phyloP scores from a whole-genome alignment of 2,113 vertebrate genomes.

The Paedocypris sp. region DNA sequence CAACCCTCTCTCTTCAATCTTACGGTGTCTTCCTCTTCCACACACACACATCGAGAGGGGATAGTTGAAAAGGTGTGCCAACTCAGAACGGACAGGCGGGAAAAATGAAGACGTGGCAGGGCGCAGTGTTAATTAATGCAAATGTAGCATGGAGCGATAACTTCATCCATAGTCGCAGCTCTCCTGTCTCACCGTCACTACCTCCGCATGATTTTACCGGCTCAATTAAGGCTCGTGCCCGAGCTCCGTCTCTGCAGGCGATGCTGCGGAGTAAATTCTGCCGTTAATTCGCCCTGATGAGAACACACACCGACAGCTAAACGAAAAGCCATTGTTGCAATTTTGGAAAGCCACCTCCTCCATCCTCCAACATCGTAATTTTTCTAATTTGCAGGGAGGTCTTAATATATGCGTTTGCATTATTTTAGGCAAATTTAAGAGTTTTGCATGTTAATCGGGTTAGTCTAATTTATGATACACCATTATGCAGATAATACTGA shows the following conservation, averaged over 20 bases:
- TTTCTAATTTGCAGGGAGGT: slow-evolving; percentile 47
- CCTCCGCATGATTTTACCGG: neutral
- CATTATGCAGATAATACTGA: slow-evolving; percentile 56
- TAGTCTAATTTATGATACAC: slow-evolving; percentile 73
- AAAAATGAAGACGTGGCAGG: slow-evolving; percentile 24
- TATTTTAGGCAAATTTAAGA: slow-evolving; percentile 69
- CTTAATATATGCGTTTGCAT: slow-evolving; percentile 70
- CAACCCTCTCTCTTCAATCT: slow-evolving; percentile 38
- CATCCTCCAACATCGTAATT: slow-evolving; percentile 39
- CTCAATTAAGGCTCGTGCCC: slow-evolving; percentile 15
- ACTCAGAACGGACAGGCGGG: slow-evolving; percentile 6
- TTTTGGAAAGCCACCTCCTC: slow-evolving; percentile 10
- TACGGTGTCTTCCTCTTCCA: neutral
- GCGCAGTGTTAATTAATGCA: slow-evolving; percentile 30
- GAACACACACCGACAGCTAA: slow-evolving; percentile 8
- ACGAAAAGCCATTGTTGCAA: slow-evolving; percentile 17
- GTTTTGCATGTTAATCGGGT: slow-evolving; percentile 76
- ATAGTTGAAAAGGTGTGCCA: slow-evolving; percentile 17
- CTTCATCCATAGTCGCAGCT: slow-evolving; percentile 13
- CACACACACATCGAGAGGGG: neutral
- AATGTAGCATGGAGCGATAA: slow-evolving; percentile 22
- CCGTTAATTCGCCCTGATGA: slow-evolving; percentile 17
- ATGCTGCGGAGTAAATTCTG: slow-evolving; percentile 19
- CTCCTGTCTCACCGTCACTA: neutral
- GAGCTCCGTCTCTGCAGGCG: neutral